phyloP scores from a whole-genome alignment of 2,113 vertebrate species.

The Probosciger aterrimus region DNA sequence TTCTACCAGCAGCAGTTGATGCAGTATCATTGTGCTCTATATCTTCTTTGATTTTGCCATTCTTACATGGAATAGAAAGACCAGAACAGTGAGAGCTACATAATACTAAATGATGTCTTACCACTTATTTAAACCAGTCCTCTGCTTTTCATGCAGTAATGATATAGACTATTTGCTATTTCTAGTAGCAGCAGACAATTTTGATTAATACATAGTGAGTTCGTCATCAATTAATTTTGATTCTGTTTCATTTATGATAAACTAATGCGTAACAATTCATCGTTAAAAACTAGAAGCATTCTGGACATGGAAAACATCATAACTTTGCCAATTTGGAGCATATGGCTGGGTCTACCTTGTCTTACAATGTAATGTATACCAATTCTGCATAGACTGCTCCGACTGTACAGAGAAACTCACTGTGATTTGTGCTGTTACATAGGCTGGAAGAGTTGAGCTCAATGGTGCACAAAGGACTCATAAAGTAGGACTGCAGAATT shows the following conservation, averaged over 20 bases:
- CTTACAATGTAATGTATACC: background rate
- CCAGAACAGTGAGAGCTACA: background rate
- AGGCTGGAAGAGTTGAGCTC: background rate
- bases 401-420: background rate
- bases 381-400: background rate
- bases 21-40: background rate
- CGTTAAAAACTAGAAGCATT: background rate
- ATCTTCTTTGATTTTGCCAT: background rate
- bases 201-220: background rate
- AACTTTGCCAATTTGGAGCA: background rate
- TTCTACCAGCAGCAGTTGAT: background rate
- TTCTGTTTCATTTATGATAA: background rate
- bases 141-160: background rate
- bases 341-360: background rate
- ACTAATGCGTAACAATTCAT: background rate
- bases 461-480: background rate
- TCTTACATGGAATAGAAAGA: background rate
- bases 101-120: background rate
- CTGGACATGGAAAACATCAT: background rate
- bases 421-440: background rate
- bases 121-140: background rate
- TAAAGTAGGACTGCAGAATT: background rate
- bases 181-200: background rate
- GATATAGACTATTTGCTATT: background rate
- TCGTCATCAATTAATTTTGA: background rate